Evolutionary conservation across 1,140 invertebrate genomes (phyloP), one percentile per base, ranked within the genome.

Genomic region (Bombyx mori): DNA sequence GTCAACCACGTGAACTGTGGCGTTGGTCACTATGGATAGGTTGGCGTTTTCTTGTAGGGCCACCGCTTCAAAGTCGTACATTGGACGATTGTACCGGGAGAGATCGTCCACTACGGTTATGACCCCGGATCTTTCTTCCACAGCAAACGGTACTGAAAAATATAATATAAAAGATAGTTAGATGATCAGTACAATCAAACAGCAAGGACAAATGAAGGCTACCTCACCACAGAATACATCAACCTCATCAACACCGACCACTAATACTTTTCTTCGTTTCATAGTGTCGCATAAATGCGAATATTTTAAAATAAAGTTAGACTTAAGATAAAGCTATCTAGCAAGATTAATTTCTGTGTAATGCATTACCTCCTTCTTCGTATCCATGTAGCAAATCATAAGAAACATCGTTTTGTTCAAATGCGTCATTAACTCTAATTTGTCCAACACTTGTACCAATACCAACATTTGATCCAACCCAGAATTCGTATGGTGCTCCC

Each of bases 401-500:
- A 54, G 93, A 88, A 6, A 94, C 87, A 52, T 91, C 89, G 57
- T 85, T 89, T 61, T 90, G 91, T 61, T 94, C 92, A 50, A 92
- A 89, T 3, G 91, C 90, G 60, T 94, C 91, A 18, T 92, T 93
- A 1, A 95, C 90, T 57, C 92, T 86, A 46, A 96, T 93, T 82
- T 96, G 94, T 1, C 97, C 97, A 48, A 98, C 92, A 66, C 94
- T 96, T 0, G 95, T 96, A 7, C 94, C 95, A 52, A 95, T 88
- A 0, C 92, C 91, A 1, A 94, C 94, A 73, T 95, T 95, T 54
- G 93, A 93, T 1, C 94, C 93, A 12, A 98, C 94, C 92, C 94
- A 95, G 82, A 98, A 97, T 63, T 95, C 93, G 72, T 97, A 98
- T 0, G 96, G 95, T 1, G 95, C 91, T 42, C 96, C 95, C 35